phyloP scores from a whole-genome alignment of 2,888 invertebrate genomes.

The Caenorhabditis macrosperma region DNA sequence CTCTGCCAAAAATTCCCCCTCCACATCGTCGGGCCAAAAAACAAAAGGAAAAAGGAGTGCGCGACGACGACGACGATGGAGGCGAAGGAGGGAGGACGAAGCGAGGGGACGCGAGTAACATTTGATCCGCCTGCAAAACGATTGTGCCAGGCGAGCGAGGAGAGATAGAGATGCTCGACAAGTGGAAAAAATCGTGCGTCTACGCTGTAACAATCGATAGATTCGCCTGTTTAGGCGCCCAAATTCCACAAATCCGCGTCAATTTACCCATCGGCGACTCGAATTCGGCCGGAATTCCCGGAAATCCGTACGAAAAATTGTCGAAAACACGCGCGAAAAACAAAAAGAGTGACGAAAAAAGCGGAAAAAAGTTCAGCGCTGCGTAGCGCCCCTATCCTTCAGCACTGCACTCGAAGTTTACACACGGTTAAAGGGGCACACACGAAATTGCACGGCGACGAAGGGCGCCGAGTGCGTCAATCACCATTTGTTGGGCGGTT shows the following conservation, averaged over 20 bases:
- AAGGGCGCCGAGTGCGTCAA: conserved; percentile 41
- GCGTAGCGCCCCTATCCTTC: conserved; percentile 59
- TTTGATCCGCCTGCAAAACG: conserved; percentile 6
- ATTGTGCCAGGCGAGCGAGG: background rate
- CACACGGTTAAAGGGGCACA: conserved; percentile 50
- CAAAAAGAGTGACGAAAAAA: conserved; percentile 21
- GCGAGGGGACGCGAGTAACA: background rate
- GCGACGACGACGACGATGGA: background rate
- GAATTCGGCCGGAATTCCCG: background rate
- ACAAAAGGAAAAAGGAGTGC: background rate
- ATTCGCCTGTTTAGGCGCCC: background rate
- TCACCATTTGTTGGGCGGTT: background rate
- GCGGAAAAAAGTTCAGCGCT: conserved; percentile 37
- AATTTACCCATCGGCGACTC: background rate
- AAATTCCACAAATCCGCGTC: background rate
- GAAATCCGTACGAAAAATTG: background rate
- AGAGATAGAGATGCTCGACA: background rate
- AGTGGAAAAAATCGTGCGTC: background rate
- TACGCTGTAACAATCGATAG: conserved; percentile 23
- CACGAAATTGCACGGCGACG: conserved; percentile 56
- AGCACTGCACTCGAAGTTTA: conserved; percentile 45
- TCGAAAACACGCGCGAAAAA: background rate
- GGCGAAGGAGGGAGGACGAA: too few relatives aligned
- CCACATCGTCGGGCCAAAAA: too few relatives aligned
- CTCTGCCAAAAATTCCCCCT: too few relatives aligned